Evolutionary conservation across 2,888 invertebrate genomes (phyloP).

Genomic region (Napeogenes inachia): DNA sequence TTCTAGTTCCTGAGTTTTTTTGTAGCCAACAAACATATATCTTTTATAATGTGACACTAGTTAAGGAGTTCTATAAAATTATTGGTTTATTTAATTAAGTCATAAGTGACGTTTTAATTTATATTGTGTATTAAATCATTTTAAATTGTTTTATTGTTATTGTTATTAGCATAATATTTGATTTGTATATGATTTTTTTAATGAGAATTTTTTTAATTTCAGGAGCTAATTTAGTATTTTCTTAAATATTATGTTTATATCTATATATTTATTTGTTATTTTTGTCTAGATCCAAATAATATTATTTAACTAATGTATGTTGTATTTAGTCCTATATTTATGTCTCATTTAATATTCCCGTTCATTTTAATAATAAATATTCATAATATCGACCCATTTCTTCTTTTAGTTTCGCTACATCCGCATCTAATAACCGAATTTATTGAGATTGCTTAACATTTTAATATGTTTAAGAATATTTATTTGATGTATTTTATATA

Average conservation of each 20-base stretch:
- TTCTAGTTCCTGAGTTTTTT: constrained; percentile 27
- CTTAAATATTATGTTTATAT: no score
- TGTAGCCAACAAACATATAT: constrained; percentile 33
- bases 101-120: not conserved
- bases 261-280: no score
- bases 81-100: constrained; percentile 11
- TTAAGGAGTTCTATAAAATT: constrained; percentile 38
- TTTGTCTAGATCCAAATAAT: no score
- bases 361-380: not conserved
- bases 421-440: constrained; percentile 27
- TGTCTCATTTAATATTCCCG: not conserved
- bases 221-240: no score
- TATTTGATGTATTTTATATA: not conserved
- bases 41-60: constrained; percentile 56
- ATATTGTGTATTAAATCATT: not conserved
- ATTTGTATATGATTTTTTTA: no score
- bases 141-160: constrained; percentile 1
- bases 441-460: constrained; percentile 25
- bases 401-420: constrained; percentile 35
- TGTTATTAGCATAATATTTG: not conserved
- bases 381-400: constrained; percentile 35
- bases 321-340: no score
- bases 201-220: no score
- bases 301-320: no score
- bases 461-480: constrained; percentile 1